These are phyloP conservation scores for Barbus barbus DNA, from an alignment of 2,113 vertebrate species.

Conservation along the genomic window DNA sequence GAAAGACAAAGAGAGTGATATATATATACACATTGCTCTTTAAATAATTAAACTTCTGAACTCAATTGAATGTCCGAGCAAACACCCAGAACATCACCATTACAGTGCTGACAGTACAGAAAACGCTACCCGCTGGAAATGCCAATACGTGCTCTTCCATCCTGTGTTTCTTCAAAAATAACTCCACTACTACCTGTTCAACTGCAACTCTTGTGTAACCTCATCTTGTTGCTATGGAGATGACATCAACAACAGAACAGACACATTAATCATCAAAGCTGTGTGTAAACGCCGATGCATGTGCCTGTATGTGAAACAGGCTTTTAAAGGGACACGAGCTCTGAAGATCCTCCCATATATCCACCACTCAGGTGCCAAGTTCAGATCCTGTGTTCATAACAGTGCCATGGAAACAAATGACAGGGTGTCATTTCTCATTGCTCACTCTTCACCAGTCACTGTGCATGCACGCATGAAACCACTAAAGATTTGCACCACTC, in stretches of 20 bases:
- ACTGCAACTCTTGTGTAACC: constrained; percentile 18
- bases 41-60: constrained; percentile 54
- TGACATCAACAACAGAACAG: constrained; percentile 45
- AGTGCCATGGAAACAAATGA: constrained; percentile 51
- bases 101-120: constrained; percentile 18
- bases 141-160: not conserved
- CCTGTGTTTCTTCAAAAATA: not conserved
- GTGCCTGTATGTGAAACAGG: constrained; percentile 36
- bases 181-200: constrained; percentile 30
- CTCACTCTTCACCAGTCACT: constrained; percentile 10
- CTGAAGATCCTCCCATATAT: constrained; percentile 37
- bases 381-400: constrained; percentile 57
- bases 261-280: constrained; percentile 49
- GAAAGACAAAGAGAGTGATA: not conserved
- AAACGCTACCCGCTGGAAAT: not conserved
- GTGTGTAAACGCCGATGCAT: constrained; percentile 19
- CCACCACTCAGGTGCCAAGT: constrained; percentile 40
- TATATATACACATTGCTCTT: constrained; percentile 39
- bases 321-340: constrained; percentile 26
- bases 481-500: not conserved
- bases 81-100: not conserved
- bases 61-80: constrained; percentile 26
- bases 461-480: not conserved
- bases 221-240: constrained; percentile 45
- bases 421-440: constrained; percentile 37